These are phyloP conservation scores for Chiloscyllium punctatum DNA, from an alignment of 2,797 vertebrate species.

Conservation along the genomic window DNA sequence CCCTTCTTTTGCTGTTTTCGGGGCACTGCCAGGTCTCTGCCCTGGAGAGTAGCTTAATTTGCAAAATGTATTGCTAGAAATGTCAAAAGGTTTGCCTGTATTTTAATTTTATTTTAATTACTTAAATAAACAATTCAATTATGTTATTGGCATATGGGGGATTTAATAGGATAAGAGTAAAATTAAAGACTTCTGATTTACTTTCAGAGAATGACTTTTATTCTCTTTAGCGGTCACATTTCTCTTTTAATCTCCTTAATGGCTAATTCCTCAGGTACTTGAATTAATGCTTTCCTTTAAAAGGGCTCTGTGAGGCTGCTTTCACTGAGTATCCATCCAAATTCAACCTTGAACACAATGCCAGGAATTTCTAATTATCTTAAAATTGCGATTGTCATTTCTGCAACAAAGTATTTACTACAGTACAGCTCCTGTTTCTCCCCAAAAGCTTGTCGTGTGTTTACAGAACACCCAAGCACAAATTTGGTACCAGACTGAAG, in stretches of 20 bases:
- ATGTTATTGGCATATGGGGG: neutral
- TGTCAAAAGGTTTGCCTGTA: neutral
- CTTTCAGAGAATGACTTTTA: constrained; percentile 16
- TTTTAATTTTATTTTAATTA: neutral
- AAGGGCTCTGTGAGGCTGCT: neutral
- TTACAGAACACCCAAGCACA: too few relatives aligned
- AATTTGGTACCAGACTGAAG: neutral
- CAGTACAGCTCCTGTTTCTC: neutral
- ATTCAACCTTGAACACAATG: constrained; percentile 33
- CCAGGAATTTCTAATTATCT: neutral
- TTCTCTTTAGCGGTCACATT: constrained; percentile 23
- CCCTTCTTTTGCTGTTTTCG: neutral
- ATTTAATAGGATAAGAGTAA: neutral
- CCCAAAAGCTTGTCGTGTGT: neutral
- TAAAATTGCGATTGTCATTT: neutral
- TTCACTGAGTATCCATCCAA: neutral
- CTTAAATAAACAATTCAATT: neutral
- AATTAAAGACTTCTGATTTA: constrained; percentile 4
- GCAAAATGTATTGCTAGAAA: neutral
- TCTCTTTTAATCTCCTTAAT: constrained; percentile 33
- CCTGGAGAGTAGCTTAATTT: neutral
- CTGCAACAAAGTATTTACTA: neutral
- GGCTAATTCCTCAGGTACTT: constrained; percentile 25
- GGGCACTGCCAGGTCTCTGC: neutral
- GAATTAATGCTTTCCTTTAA: constrained; percentile 26